phyloP scores from a whole-genome alignment of 1,140 invertebrate genomes.

The Danaus melanippus region DNA sequence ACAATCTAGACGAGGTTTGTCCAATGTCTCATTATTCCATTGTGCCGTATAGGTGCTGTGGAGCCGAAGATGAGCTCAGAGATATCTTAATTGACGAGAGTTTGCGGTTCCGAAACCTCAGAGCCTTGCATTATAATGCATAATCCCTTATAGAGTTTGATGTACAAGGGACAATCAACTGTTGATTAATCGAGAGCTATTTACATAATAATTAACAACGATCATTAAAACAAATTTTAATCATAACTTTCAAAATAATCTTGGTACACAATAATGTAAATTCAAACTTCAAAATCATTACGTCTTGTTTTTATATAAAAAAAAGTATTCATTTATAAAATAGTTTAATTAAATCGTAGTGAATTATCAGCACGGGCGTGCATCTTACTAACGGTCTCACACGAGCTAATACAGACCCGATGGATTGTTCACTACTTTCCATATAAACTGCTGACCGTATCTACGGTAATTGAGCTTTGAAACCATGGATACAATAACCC shows the following conservation, averaged over 20 bases:
- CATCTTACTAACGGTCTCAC: constrained; percentile 55
- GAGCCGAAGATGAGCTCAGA: constrained; percentile 55
- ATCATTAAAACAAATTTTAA: too few species aligned
- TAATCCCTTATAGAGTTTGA: constrained; percentile 57
- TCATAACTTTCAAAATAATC: too few species aligned
- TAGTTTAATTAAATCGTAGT: constrained; percentile 67
- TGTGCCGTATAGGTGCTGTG: constrained; percentile 52
- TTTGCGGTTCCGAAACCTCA: constrained; percentile 62
- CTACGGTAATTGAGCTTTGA: constrained; percentile 25
- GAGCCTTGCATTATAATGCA: constrained; percentile 66
- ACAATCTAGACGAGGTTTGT: constrained; percentile 32
- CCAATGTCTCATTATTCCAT: constrained; percentile 60
- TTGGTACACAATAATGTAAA: too few species aligned
- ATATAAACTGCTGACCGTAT: constrained; percentile 29
- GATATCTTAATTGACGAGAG: constrained; percentile 70
- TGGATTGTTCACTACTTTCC: constrained; percentile 30
- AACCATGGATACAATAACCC: constrained; percentile 12
- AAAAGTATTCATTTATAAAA: constrained; percentile 26
- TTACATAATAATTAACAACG: too few species aligned
- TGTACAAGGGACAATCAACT: constrained; percentile 40
- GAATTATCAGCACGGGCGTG: constrained; percentile 41
- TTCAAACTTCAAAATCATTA: too few species aligned
- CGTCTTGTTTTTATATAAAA: too few species aligned
- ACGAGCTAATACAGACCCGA: constrained; percentile 29
- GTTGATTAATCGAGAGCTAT: background rate